These are phyloP conservation scores for Halcyon senegalensis DNA, from an alignment of 2,113 vertebrate species.

Conservation along the genomic window DNA sequence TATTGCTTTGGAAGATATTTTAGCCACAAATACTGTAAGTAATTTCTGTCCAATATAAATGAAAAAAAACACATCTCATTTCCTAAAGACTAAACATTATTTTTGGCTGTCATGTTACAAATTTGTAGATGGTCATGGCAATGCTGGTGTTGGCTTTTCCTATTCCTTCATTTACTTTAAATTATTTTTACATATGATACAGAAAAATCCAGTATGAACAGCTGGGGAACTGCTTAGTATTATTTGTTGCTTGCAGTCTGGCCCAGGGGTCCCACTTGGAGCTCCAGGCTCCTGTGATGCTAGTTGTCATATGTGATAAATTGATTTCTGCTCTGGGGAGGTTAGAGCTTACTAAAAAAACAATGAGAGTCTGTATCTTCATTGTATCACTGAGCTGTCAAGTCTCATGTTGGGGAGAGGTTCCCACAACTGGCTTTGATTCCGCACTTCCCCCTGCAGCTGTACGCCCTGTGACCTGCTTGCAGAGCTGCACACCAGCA, in stretches of 20 bases:
- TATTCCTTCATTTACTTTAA: neutral
- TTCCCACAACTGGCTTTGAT: neutral
- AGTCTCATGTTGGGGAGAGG: neutral
- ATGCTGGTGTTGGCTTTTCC: neutral
- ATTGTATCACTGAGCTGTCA: neutral
- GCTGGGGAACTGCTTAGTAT: neutral
- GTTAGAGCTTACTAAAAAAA: neutral
- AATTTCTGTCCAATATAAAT: neutral
- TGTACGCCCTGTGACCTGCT: fast-evolving
- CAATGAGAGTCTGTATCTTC: neutral
- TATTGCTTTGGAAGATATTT: neutral
- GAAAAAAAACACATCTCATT: neutral
- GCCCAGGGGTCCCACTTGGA: neutral
- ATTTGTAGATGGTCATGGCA: neutral
- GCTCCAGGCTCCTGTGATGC: neutral
- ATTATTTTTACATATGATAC: neutral
- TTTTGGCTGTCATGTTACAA: neutral
- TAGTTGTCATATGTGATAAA: neutral
- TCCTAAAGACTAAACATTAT: neutral
- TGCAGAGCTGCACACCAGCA: neutral
- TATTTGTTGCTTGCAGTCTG: neutral
- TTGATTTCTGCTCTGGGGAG: neutral
- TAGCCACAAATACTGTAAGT: neutral
- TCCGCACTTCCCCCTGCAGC: fast-evolving
- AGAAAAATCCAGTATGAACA: neutral